These are phyloP conservation scores for Hesperia comma DNA, from an alignment of 2,888 invertebrate genomes.

Conservation along the genomic window DNA sequence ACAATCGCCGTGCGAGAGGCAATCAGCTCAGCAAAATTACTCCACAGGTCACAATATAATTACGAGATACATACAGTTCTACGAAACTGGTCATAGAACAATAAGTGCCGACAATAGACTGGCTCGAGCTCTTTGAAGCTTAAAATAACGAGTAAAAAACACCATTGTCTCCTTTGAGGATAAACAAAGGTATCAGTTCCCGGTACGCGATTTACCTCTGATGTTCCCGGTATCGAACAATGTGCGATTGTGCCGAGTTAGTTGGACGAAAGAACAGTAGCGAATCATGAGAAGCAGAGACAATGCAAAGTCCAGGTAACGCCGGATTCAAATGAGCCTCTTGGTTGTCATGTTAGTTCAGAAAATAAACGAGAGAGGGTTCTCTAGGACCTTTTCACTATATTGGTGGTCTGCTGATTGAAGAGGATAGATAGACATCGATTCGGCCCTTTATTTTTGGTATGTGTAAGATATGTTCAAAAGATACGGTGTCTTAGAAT, in stretches of 20 bases:
- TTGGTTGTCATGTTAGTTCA: neutral
- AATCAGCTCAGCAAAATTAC: conserved; percentile 1
- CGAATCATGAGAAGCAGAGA: conserved; percentile 27
- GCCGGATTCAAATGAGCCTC: conserved; percentile 21
- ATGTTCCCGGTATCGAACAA: conserved; percentile 66
- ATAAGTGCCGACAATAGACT: conserved; percentile 61
- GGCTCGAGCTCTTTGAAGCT: conserved; percentile 50
- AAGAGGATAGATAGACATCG: too few species aligned
- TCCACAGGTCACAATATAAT: conserved; percentile 5
- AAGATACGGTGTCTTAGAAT: too few species aligned
- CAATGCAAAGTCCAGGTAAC: conserved; percentile 28
- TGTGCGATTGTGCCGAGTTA: conserved; percentile 58
- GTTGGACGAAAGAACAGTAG: conserved; percentile 26
- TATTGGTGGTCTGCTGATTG: too few species aligned
- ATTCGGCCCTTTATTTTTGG: too few species aligned
- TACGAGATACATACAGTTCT: conserved; percentile 8
- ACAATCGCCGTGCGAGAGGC: neutral
- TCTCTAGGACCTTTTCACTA: too few species aligned
- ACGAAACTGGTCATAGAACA: conserved; percentile 51
- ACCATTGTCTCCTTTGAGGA: conserved; percentile 66
- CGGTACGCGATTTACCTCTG: conserved; percentile 63
- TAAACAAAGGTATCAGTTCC: conserved; percentile 69
- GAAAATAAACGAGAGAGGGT: neutral
- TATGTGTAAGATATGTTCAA: too few species aligned
- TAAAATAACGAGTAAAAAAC: conserved; percentile 60